Evolutionary conservation across 1,140 invertebrate species (phyloP).

Genomic region (Bathynomus jamesi): DNA sequence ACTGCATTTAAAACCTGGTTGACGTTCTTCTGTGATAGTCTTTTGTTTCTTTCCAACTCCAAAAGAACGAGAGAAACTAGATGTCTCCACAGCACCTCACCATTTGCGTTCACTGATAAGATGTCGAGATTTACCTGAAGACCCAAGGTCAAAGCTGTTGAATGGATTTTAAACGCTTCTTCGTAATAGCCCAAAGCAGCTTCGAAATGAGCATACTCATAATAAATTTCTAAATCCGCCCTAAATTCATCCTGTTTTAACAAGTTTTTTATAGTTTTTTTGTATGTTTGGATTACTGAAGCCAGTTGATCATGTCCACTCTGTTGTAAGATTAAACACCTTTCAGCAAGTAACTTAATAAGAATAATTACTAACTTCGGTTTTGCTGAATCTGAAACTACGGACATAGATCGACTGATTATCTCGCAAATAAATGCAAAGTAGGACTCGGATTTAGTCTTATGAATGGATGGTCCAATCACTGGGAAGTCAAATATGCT

Average conservation of each 20-base stretch:
- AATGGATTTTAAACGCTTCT: conserved; percentile 42
- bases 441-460: conserved; percentile 10
- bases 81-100: neutral
- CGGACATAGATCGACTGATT: conserved; percentile 29
- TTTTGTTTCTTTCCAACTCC: neutral
- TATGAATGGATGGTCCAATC: conserved; percentile 17
- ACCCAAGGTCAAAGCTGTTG: conserved; percentile 39
- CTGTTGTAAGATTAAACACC: conserved; percentile 10
- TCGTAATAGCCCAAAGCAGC: conserved; percentile 38
- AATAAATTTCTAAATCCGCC: conserved; percentile 45
- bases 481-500: conserved; percentile 18
- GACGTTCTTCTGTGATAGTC: neutral
- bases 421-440: conserved; percentile 28
- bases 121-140: neutral
- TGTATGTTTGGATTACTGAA: conserved; percentile 39
- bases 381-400: conserved; percentile 34
- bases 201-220: conserved; percentile 42
- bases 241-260: conserved; percentile 44
- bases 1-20: neutral
- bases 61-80: neutral
- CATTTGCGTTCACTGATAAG: neutral
- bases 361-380: conserved; percentile 36
- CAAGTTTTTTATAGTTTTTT: conserved; percentile 43
- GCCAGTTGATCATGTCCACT: conserved; percentile 17
- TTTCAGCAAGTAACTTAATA: conserved; percentile 31